Base-by-base conservation (phyloP, 1,140 invertebrate genomes). In the Zaprionus africanus region DNA sequence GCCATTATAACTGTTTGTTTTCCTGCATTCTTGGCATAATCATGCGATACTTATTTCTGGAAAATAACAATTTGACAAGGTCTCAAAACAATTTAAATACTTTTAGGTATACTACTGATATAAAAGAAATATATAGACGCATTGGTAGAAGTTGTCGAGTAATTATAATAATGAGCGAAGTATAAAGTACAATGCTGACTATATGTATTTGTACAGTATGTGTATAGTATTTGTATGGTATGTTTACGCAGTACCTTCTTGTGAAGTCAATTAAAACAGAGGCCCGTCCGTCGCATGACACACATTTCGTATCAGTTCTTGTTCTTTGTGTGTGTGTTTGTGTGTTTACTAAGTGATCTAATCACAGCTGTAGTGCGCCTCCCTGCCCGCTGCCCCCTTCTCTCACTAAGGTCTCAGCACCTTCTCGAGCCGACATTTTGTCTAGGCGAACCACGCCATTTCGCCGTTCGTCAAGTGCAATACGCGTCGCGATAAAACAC, bases 371-470 rank as follows among this genome's bases (percentile, higher is more conserved):
- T 58, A 26, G 34, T 65, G 28, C 51, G 17, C 22, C 26, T 62
- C 46, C 46, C 46, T 24, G 1, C 9, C 17, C 46, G 5, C 43
- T 41, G 36, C 3, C 38, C 4, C 46, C 19, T 53, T 36, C 71
- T 78, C 79, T 69, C 74, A 66, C 59, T 74, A 53, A 43, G 41
- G 19, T 31, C 15, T 6, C 12, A 56, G 15, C 11, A 15, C 41
- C 28, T 31, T 59, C 43, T 34, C 19, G 11, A 17, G 69, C 58
- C 79, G 82, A 75, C 82, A 61, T 62, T 63, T 69, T 85, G 82
- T 85, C 82, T 85, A 81, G 82, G 82, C 82, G 75, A 59, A 79
- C 78, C 82, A 84, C 82, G 74, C 82, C 78, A 84, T 85, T 73
- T 77, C 78, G 68, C 19, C 65, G 46, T 71, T 81, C 74, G 65